A percentile compares a stretch with the other conserved stretches of the same genome.
These are phyloP conservation scores for Rousettus leschenaultii DNA, from an alignment of 2,113 vertebrate genomes.

Conservation along the genomic window DNA sequence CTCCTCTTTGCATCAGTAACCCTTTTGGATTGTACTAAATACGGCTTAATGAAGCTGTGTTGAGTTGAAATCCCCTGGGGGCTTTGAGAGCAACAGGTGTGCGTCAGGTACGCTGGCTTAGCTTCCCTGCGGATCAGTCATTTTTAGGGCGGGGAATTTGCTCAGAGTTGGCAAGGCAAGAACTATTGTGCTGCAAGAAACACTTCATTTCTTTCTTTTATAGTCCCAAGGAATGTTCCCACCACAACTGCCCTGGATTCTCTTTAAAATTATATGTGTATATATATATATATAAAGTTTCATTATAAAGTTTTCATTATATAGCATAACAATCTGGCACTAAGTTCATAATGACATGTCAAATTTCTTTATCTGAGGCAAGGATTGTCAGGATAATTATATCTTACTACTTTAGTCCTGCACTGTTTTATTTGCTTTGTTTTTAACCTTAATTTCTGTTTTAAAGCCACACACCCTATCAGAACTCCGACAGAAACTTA, in stretches of 20 bases:
- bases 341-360: neutral
- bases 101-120: neutral
- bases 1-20: neutral
- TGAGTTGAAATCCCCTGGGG: neutral
- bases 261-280: neutral
- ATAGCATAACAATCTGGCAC: neutral
- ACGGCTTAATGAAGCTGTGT: neutral
- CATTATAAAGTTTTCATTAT: neutral
- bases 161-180: neutral
- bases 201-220: neutral
- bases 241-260: neutral
- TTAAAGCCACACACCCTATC: neutral
- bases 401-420: neutral
- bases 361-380: neutral
- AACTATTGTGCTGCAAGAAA: neutral
- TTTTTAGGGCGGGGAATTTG: neutral
- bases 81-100: neutral
- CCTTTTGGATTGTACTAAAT: neutral
- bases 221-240: neutral
- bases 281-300: neutral
- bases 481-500: neutral
- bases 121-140: neutral
- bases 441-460: neutral
- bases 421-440: neutral
- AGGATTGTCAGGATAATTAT: neutral